A percentile compares a stretch with the other conserved stretches of the same genome.
Conservation (phyloP, 2,888 invertebrate species). For the Anorthoa munda region DNA sequence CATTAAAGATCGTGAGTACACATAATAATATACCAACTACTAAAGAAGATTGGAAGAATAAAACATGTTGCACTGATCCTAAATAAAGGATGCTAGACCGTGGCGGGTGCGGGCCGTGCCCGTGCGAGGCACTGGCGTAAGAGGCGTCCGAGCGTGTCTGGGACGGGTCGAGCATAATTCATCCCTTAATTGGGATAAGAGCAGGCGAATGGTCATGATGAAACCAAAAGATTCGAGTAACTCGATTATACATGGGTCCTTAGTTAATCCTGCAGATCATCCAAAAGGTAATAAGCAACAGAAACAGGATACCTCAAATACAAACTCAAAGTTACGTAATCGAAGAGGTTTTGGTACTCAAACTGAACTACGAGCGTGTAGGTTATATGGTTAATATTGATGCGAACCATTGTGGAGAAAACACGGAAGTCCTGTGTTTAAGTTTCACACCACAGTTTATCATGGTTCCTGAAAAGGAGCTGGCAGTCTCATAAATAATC, state of each 20-base stretch:
- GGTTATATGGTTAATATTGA: conserved; percentile 8
- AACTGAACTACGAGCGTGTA: not conserved
- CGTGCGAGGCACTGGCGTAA: too few relatives aligned
- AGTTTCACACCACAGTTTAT: not conserved
- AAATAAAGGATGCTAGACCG: too few relatives aligned
- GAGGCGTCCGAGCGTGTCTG: too few relatives aligned
- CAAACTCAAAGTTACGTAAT: conserved; percentile 7
- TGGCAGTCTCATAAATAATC: too few relatives aligned
- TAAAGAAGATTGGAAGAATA: too few relatives aligned
- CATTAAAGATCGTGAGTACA: too few relatives aligned
- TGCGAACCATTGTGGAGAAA: not conserved
- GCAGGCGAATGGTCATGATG: not conserved
- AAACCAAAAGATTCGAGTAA: not conserved
- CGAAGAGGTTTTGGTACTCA: conserved; percentile 10
- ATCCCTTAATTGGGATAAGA: not conserved
- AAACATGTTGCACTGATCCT: too few relatives aligned
- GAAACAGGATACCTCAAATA: conserved; percentile 7
- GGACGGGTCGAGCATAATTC: too few relatives aligned
- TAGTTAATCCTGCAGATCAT: not conserved
- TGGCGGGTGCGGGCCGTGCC: too few relatives aligned
- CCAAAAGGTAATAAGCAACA: not conserved
- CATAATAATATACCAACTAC: too few relatives aligned
- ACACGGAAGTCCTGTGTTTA: conserved; percentile 9
- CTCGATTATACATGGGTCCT: too few relatives aligned
- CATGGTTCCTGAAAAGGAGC: too few relatives aligned